These are phyloP conservation scores for Euwallacea fornicatus DNA, from an alignment of 1,140 invertebrate genomes.

Conservation along the genomic window DNA sequence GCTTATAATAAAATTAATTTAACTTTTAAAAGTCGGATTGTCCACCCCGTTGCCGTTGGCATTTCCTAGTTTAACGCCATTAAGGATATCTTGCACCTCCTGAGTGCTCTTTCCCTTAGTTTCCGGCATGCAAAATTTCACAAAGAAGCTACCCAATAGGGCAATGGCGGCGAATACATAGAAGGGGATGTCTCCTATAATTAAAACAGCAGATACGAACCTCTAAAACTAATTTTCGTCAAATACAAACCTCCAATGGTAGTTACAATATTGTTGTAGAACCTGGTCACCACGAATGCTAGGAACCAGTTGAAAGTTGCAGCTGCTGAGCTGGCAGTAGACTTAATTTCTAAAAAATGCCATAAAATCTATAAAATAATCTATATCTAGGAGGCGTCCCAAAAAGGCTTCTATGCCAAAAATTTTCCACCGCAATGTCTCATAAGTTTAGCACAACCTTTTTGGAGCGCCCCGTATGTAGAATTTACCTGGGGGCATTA, in stretches of 20 bases:
- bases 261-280: slow-evolving; percentile 59
- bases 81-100: slow-evolving; percentile 69
- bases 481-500: slow-evolving; percentile 64
- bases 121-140: slow-evolving; percentile 70
- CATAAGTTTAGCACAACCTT: no score
- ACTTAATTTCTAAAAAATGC: slow-evolving; percentile 68
- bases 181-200: slow-evolving; percentile 59
- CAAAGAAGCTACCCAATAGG: slow-evolving; percentile 63
- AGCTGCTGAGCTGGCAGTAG: slow-evolving; percentile 72
- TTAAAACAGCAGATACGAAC: neutral
- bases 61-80: slow-evolving; percentile 34
- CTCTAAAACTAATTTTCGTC: no score
- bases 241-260: slow-evolving; percentile 51
- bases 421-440: no score
- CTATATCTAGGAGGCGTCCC: no score
- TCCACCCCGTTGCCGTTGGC: slow-evolving; percentile 34
- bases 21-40: slow-evolving; percentile 38
- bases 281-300: slow-evolving; percentile 82
- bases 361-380: neutral
- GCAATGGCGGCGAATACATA: slow-evolving; percentile 67
- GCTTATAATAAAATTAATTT: neutral
- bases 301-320: slow-evolving; percentile 78
- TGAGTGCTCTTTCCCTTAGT: slow-evolving; percentile 75
- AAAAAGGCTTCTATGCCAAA: neutral
- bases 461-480: no score